A percentile compares a stretch with the other conserved stretches of the same genome.
Evolutionary conservation across 1,140 invertebrate genomes (phyloP).

Genomic region (Drosophila persimilis): DNA sequence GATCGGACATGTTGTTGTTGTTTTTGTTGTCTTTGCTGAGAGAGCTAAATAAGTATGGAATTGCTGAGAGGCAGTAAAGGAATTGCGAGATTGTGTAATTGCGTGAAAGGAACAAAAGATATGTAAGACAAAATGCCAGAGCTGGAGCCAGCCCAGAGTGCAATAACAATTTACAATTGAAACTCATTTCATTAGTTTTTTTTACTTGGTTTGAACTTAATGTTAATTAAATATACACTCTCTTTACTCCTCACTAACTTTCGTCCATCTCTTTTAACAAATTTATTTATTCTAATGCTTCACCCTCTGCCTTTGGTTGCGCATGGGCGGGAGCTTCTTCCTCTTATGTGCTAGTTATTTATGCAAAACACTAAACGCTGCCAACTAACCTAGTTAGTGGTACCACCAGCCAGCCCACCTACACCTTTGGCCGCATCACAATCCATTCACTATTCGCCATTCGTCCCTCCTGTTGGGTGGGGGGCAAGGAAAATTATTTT

Average conservation of each 20-base stretch:
- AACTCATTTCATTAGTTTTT: constrained; percentile 33
- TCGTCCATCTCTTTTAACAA: background rate
- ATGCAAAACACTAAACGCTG: constrained; percentile 74
- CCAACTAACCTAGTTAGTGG: constrained; percentile 74
- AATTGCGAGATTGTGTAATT: no score
- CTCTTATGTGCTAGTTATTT: constrained; percentile 67
- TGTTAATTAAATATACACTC: constrained; percentile 13
- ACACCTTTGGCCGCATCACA: background rate
- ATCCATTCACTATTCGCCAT: background rate
- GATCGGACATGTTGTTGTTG: no score
- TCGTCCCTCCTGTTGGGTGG: background rate
- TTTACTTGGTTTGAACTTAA: background rate
- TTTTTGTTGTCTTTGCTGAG: no score
- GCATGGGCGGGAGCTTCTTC: constrained; percentile 33
- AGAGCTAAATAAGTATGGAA: no score
- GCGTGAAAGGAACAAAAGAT: no score
- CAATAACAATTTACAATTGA: no score
- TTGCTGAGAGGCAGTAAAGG: no score
- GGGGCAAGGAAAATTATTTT: constrained; percentile 60
- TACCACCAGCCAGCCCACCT: constrained; percentile 5
- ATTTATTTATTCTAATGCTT: constrained; percentile 64
- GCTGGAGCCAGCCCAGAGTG: no score
- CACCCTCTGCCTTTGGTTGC: constrained; percentile 39
- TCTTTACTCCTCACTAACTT: background rate
- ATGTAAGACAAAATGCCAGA: no score